A percentile compares a stretch with the other conserved stretches of the same genome.
Evolutionary conservation across 1,140 invertebrate genomes (phyloP).

Genomic region (Ceratina japonica): DNA sequence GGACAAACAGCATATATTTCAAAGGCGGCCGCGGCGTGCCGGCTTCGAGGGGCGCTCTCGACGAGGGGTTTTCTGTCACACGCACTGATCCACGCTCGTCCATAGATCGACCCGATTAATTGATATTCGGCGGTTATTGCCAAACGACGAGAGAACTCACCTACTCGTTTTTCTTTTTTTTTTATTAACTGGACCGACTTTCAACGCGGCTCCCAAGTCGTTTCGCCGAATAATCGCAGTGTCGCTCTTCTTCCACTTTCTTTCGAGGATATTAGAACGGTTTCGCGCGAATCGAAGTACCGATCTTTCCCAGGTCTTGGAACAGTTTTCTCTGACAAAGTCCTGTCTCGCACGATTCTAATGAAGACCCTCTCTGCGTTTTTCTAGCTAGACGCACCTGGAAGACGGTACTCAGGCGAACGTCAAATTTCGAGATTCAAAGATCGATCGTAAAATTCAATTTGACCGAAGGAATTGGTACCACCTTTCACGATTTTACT

Average conservation of each 20-base stretch:
- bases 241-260: not conserved
- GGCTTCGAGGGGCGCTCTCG: conserved; percentile 68
- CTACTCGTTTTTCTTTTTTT: too few species aligned
- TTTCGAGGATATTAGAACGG: not conserved
- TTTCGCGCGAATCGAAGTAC: not conserved
- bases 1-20: conserved; percentile 77
- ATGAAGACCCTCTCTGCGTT: not conserved
- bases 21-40: conserved; percentile 70
- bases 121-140: conserved; percentile 68
- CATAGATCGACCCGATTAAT: conserved; percentile 68
- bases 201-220: not conserved
- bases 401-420: not conserved
- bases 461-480: not conserved
- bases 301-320: too few species aligned
- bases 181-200: conserved; percentile 19
- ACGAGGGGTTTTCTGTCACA: conserved; percentile 77
- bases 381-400: not conserved
- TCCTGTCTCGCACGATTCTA: not conserved
- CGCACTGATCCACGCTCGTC: conserved; percentile 71
- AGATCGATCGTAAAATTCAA: not conserved
- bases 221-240: not conserved
- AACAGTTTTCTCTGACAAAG: not conserved
- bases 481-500: not conserved
- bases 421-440: not conserved
- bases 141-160: conserved; percentile 33